Evolutionary conservation across 2,113 vertebrate genomes (phyloP), one percentile per base, ranked within the genome.

Genomic region (Etia nguti): DNA sequence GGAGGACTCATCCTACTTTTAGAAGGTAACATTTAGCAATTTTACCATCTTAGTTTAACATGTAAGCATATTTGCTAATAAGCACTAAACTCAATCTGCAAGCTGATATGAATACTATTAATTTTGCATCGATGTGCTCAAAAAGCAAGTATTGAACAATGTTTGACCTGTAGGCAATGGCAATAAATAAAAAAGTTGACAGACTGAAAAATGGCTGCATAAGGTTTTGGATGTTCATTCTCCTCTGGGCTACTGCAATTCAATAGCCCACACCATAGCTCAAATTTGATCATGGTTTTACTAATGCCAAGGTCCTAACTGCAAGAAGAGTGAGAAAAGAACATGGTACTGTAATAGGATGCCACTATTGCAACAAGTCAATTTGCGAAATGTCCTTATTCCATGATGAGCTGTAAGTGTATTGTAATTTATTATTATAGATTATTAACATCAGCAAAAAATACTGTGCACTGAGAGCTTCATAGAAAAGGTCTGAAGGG

Each of bases 321-420:
- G 24, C 43, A 26, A 20, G 24, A 50, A 12, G 24, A 31, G 70
- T 29, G 43, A 48, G 4, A 11, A 48, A 73, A 46, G 38, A 46
- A 24, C 11, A 4, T 8, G 2, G 62, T 15, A 41, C 41, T 48
- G 6, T 48, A 1, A 73, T 46, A 73, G 22, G 41, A 73, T 75
- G 41, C 18, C 24, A 8, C 41, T 29, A 1, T 46, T 73, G 41
- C 22, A 73, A 26, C 13, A 26, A 29, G 41, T 73, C 22, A 18
- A 4, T 48, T 48, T 75, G 15, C 1, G 0, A 3, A 73, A 46
- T 73, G 41, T 26, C 68, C 16, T 75, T 18, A 75, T 75, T 75
- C 0, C 24, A 29, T 15, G 10, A 48, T 29, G 1, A 73, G n/a
- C 22, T 24, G 16, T 46, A 29, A 48, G 4, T 29, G 15, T 62